Conservation (phyloP, 2,113 vertebrate genomes). For the Pangasianodon gigas region DNA sequence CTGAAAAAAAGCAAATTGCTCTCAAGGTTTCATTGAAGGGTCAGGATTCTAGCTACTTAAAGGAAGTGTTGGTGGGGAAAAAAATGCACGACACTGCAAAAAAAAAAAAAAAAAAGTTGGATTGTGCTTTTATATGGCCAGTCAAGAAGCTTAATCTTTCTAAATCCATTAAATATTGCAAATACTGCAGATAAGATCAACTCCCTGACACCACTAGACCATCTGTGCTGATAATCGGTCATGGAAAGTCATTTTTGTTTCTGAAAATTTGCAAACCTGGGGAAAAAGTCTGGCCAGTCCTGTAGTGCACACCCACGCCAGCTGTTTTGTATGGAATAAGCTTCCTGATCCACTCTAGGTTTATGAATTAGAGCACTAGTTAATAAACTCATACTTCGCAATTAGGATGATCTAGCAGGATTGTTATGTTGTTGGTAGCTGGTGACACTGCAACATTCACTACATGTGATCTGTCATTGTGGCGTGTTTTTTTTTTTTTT, state of each 20-base stretch:
- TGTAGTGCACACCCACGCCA: background rate
- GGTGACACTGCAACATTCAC: background rate
- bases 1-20: background rate
- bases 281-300: background rate
- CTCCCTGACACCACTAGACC: background rate
- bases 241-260: background rate
- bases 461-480: background rate
- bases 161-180: background rate
- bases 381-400: background rate
- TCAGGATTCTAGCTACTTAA: background rate
- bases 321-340: background rate
- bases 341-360: background rate
- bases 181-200: background rate
- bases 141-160: too few relatives aligned
- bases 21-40: background rate
- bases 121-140: too few relatives aligned
- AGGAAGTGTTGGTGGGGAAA: background rate
- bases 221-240: background rate
- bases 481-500: background rate
- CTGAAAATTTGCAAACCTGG: background rate
- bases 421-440: background rate
- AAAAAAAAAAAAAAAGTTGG: too few relatives aligned
- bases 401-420: background rate
- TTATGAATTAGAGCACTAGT: background rate
- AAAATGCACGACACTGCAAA: too few relatives aligned